Evolutionary conservation across 2,113 vertebrate genomes (phyloP).

Genomic region (Myrmophylax atrothorax): DNA sequence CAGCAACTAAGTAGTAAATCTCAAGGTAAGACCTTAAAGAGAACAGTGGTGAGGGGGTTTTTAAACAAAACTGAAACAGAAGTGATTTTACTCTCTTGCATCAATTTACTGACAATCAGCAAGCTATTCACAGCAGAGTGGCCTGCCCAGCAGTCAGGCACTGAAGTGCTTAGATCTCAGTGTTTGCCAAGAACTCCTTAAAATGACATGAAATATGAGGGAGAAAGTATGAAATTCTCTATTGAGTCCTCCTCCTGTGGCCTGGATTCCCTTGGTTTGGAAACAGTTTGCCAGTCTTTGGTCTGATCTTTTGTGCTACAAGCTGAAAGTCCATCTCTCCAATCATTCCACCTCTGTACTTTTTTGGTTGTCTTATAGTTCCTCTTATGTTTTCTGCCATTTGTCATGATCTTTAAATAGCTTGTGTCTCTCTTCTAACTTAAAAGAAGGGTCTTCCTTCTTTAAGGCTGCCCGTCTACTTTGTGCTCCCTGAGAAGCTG

Average conservation of each 20-base stretch:
- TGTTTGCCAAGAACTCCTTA: not conserved
- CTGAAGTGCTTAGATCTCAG: not conserved
- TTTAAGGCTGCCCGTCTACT: not conserved
- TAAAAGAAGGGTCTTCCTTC: not conserved
- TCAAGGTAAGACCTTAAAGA: not conserved
- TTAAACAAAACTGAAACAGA: not conserved
- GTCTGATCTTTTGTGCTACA: not conserved
- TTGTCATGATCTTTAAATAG: not conserved
- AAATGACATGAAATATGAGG: not conserved
- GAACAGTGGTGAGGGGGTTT: accelerated
- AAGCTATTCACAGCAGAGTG: accelerated
- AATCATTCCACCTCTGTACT: not conserved
- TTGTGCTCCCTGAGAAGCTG: not conserved
- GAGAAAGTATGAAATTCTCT: not conserved
- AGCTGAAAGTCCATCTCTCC: not conserved
- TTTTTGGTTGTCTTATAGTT: not conserved
- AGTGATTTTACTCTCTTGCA: not conserved
- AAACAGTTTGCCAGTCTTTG: not conserved
- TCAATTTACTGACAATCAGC: not conserved
- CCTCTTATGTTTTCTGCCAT: not conserved
- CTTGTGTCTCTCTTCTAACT: not conserved
- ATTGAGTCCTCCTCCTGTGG: not conserved
- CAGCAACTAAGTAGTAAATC: not conserved
- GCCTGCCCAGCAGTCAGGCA: not conserved
- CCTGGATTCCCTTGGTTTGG: not conserved